These are phyloP conservation scores for Anthopleura sola DNA, from an alignment of 64 coral and sea anemone species.

Conservation along the genomic window DNA sequence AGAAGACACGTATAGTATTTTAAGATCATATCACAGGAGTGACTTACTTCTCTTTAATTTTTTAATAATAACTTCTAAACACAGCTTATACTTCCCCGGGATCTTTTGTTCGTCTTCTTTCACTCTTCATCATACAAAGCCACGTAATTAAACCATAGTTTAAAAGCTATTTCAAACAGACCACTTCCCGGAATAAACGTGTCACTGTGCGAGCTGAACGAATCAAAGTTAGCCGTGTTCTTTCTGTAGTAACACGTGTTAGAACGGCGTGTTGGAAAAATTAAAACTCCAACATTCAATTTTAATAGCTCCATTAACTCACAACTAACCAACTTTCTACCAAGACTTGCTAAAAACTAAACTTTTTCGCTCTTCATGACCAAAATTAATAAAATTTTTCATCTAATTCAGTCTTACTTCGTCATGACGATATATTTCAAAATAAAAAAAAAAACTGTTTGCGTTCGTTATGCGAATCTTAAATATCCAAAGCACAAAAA, in stretches of 20 bases:
- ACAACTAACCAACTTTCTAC: neutral
- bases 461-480: too few species aligned
- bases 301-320: neutral
- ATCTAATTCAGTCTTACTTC: too few species aligned
- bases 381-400: neutral
- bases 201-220: neutral
- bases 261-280: neutral
- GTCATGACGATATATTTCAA: neutral
- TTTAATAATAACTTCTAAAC: neutral
- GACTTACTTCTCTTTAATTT: neutral
- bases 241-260: neutral
- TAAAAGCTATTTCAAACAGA: constrained; percentile 1
- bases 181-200: neutral
- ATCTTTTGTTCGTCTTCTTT: neutral
- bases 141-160: constrained; percentile 7
- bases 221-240: neutral
- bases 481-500: too few species aligned
- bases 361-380: neutral
- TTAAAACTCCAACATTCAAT: neutral
- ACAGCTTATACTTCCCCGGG: neutral
- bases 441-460: neutral
- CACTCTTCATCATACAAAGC: neutral
- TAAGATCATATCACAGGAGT: neutral
- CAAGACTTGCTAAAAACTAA: neutral
- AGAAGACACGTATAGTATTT: too few species aligned